Evolutionary conservation across 2,888 invertebrate species (phyloP), one percentile per base, ranked within the genome.

Genomic region (Acleris emargana): DNA sequence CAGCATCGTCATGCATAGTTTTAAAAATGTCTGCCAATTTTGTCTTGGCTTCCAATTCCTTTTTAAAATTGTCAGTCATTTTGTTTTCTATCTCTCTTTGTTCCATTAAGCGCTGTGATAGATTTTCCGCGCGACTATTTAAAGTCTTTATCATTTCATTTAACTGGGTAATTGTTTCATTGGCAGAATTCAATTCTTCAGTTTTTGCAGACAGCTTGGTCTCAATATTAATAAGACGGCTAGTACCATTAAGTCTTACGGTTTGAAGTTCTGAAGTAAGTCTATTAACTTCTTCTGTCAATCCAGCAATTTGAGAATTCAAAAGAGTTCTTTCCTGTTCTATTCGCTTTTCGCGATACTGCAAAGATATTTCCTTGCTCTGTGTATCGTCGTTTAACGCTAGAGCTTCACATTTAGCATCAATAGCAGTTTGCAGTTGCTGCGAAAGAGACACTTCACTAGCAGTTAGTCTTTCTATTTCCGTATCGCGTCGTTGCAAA

Each of bases 11-110:
- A 74, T 95, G 94, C 86, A 97, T 95, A 42, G 94, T 95, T 90
- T 97, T 97, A 80, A 98, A 97, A 13, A 98, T 88, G 71, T 97
- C 96, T 2, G 96, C 95, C 62, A 99, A 91, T 88, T 96, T 97
- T 0, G 95, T 95, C 88, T 98, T 97, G 3, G 97, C 96, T 68
- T 96, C 94, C 18, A 98, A 89, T 91, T 99, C 98, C 75, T 96
- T 94, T 77, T 95, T 94, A 75, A 94, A 96, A 74, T 94, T 95
- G 70, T 97, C 94, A 82, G 94, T 93, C 93, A 97, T 89, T 94
- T 95, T 91, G 90, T 95, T 90, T 93, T 96, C 95, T 69, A 95
- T 94, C 77, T 97, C 96, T 73, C 95, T 94, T 70, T 96, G 96
- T 76, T 95, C 94, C 79, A 95, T 94, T 67, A 97, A 88, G 72